Evolutionary conservation across 2,888 invertebrate species (phyloP).

Genomic region (Oligia strigilis): DNA sequence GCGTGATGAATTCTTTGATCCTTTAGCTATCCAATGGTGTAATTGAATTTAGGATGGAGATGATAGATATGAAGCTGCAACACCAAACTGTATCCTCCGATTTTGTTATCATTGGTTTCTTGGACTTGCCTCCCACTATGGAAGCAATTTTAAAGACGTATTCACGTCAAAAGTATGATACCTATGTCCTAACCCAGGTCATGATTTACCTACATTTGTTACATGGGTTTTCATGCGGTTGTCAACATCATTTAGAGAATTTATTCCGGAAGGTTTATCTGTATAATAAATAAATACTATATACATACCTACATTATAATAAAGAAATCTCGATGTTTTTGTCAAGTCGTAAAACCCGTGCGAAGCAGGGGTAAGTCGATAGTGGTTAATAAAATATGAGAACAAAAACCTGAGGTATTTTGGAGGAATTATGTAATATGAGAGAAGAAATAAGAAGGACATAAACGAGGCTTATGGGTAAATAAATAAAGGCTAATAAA

Average conservation of each 20-base stretch:
- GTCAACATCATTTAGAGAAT: background rate
- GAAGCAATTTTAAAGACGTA: no score
- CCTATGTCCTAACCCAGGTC: background rate
- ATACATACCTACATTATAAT: no score
- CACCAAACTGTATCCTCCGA: no score
- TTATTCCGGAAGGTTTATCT: background rate
- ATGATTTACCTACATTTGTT: no score
- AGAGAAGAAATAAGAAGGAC: background rate
- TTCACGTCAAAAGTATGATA: no score
- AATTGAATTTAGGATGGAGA: no score
- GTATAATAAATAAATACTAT: background rate
- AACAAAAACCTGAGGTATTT: background rate
- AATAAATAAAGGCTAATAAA: conserved; percentile 14
- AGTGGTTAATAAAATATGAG: background rate
- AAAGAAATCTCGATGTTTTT: no score
- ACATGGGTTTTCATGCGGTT: background rate
- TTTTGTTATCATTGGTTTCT: no score
- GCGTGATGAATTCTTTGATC: no score
- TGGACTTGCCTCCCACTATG: no score
- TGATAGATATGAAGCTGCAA: no score
- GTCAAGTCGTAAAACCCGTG: background rate
- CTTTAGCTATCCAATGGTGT: no score
- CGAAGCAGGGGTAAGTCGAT: background rate
- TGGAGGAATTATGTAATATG: background rate
- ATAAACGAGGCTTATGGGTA: conserved; percentile 9